A percentile compares a stretch with the other conserved stretches of the same genome.
Conservation (phyloP, 2,888 invertebrate species). For the Sarcophaga caerulescens region DNA sequence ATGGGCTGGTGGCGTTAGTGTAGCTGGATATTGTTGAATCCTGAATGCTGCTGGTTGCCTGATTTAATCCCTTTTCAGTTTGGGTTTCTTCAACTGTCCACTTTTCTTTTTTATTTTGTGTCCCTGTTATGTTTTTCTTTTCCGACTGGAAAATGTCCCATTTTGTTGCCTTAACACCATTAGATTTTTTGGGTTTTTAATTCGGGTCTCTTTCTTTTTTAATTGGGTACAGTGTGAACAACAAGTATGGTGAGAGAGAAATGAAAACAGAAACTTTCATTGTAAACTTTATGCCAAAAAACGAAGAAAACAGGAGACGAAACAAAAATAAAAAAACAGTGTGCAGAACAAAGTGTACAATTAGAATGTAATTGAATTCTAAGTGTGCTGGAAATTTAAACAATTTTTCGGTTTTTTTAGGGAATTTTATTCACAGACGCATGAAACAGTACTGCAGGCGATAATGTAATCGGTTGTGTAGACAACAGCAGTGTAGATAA, state of each 20-base stretch:
- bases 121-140: background rate
- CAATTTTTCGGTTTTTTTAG: background rate
- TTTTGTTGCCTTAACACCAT: slow-evolving; percentile 45
- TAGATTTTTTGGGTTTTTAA: slow-evolving; percentile 29
- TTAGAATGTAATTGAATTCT: slow-evolving; percentile 19
- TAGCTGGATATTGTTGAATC: background rate
- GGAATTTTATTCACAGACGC: background rate
- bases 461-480: background rate
- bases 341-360: slow-evolving; percentile 3
- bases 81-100: background rate
- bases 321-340: background rate
- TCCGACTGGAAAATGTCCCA: slow-evolving; percentile 8
- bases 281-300: slow-evolving; percentile 1
- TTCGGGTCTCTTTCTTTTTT: slow-evolving; percentile 36
- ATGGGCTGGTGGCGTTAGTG: background rate
- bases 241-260: background rate
- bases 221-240: slow-evolving; percentile 43
- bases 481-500: background rate
- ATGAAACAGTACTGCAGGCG: background rate
- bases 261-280: background rate
- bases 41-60: slow-evolving; percentile 36
- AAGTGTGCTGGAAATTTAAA: slow-evolving; percentile 22
- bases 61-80: slow-evolving; percentile 48
- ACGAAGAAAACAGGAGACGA: background rate
- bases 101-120: background rate